Conservation (phyloP, 2,797 vertebrate genomes). For the Carcharodon carcharias region DNA sequence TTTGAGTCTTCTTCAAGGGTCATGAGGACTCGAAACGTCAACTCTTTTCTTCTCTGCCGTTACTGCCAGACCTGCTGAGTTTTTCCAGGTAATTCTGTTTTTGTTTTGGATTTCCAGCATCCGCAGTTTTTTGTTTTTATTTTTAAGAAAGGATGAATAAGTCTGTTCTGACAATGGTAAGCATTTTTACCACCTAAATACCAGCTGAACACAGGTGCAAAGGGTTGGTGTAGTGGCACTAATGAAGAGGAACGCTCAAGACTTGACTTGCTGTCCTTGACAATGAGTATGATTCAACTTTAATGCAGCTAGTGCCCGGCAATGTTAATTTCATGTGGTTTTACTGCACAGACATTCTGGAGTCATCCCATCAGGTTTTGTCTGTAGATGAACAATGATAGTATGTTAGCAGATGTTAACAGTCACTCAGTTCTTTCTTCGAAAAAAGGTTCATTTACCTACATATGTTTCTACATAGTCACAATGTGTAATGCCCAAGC, state of each 20-base stretch:
- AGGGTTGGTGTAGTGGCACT: background rate
- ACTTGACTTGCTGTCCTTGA: background rate
- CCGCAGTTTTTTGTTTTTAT: too few relatives aligned
- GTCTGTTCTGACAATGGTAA: background rate
- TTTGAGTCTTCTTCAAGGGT: too few relatives aligned
- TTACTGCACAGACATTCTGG: constrained; percentile 17
- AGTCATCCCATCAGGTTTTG: constrained; percentile 4
- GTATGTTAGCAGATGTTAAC: background rate
- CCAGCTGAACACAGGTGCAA: background rate
- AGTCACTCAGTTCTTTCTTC: background rate
- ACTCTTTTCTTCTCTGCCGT: too few relatives aligned
- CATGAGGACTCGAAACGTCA: too few relatives aligned
- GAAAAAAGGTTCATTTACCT: background rate
- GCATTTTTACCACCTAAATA: background rate
- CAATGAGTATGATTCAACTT: background rate
- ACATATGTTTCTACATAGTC: background rate
- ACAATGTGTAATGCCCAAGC: background rate
- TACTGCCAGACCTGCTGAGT: too few relatives aligned
- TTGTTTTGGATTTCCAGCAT: too few relatives aligned
- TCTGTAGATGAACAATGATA: background rate
- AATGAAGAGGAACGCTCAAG: background rate
- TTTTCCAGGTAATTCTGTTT: too few relatives aligned
- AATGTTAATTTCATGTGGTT: background rate
- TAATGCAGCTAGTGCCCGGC: background rate
- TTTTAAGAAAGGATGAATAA: background rate